These are phyloP conservation scores for Drosophila tsacasi DNA, from an alignment of 1,140 invertebrate species.

Conservation along the genomic window DNA sequence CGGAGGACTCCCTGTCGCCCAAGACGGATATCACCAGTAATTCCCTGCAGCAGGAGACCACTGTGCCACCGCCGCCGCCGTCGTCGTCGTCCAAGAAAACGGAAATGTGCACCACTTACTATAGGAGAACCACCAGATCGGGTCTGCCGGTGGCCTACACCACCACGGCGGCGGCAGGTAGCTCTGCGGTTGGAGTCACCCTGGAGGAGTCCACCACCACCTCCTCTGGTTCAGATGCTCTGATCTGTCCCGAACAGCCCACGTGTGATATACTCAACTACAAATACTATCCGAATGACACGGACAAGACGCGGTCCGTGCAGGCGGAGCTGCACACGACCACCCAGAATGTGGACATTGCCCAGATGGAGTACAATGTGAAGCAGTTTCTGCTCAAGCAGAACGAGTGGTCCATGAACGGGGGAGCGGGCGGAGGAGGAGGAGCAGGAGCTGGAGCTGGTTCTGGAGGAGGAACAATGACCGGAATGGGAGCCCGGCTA, in stretches of 20 bases:
- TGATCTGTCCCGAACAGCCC: conserved; percentile 76
- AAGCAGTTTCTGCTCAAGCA: conserved; percentile 88
- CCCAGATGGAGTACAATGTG: conserved; percentile 88
- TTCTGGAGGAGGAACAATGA: background rate
- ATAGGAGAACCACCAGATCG: conserved; percentile 75
- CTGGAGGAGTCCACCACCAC: conserved; percentile 35
- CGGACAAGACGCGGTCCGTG: conserved; percentile 77
- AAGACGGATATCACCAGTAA: conserved; percentile 77
- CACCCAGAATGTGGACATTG: conserved; percentile 85
- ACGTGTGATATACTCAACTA: conserved; percentile 85
- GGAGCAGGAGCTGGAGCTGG: background rate
- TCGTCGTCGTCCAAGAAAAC: conserved; percentile 46
- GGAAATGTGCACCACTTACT: conserved; percentile 74
- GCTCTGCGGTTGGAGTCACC: background rate
- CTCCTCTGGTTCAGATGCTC: conserved; percentile 58
- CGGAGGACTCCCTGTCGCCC: conserved; percentile 73
- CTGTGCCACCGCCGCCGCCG: background rate
- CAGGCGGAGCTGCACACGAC: conserved; percentile 81
- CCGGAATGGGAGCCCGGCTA: conserved; percentile 10
- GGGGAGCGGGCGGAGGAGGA: background rate
- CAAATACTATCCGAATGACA: conserved; percentile 83
- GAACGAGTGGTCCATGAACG: conserved; percentile 86
- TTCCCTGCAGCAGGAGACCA: conserved; percentile 45
- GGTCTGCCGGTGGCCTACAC: conserved; percentile 78
- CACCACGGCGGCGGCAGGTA: conserved; percentile 19